Percentiles rank a stretch among this genome's conserved stretches.
These are phyloP conservation scores for Solenodon paradoxus DNA, from an alignment of 2,113 vertebrate species.

Conservation along the genomic window DNA sequence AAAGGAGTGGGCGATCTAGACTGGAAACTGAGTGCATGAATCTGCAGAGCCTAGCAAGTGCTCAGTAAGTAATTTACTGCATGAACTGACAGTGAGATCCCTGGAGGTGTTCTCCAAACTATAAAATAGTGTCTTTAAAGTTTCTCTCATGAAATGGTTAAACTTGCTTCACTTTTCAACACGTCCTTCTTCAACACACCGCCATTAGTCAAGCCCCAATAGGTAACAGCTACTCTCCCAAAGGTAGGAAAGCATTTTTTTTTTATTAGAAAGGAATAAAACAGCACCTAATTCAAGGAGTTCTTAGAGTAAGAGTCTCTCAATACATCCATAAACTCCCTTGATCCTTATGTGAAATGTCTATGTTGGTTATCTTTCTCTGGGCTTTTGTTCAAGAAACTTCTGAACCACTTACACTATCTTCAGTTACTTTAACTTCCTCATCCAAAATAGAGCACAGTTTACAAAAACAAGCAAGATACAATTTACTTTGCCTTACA, in stretches of 20 bases:
- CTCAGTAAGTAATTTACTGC: not conserved
- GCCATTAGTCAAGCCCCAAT: too few species aligned
- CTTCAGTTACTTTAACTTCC: conserved; percentile 2
- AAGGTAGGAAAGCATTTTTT: not conserved
- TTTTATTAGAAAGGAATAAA: not conserved
- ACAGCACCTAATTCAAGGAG: not conserved
- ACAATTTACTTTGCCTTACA: not conserved
- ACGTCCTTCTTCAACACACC: not conserved
- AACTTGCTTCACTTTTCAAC: not conserved
- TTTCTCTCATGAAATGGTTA: not conserved
- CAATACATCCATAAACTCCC: not conserved
- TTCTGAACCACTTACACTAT: not conserved
- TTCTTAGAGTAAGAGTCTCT: not conserved
- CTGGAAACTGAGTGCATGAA: not conserved
- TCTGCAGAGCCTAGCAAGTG: not conserved
- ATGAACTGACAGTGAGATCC: not conserved
- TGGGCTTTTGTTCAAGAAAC: conserved; percentile 7
- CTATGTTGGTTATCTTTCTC: not conserved
- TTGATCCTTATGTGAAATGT: not conserved
- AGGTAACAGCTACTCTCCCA: not conserved
- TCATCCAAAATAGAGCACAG: not conserved
- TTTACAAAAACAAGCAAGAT: not conserved
- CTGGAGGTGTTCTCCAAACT: not conserved
- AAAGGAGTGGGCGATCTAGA: not conserved
- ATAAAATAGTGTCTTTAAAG: not conserved